Evolutionary conservation across 1,140 invertebrate species (phyloP).

Genomic region (Caenorhabditis tropicalis): DNA sequence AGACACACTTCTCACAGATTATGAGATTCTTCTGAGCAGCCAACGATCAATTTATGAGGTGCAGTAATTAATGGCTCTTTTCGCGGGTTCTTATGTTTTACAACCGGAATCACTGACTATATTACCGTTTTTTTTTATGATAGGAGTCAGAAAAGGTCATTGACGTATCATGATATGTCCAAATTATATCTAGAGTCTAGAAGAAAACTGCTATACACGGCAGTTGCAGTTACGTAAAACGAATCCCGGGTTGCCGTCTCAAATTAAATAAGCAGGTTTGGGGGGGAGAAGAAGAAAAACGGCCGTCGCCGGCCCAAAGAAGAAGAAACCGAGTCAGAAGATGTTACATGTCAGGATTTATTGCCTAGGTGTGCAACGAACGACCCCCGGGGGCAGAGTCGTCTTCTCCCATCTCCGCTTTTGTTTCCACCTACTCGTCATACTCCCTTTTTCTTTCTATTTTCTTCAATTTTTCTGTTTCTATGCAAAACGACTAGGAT

Average conservation of each 20-base stretch:
- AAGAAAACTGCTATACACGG: too few relatives aligned
- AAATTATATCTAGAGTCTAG: too few relatives aligned
- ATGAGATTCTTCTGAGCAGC: background rate
- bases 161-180: too few relatives aligned
- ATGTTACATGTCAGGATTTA: conserved; percentile 42
- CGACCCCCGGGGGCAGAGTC: background rate
- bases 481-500: conserved; percentile 25
- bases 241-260: background rate
- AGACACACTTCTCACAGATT: conserved; percentile 7
- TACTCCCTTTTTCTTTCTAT: conserved; percentile 26
- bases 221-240: background rate
- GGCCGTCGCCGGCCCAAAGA: too few relatives aligned
- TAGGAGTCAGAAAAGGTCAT: too few relatives aligned
- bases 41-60: background rate
- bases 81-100: too few relatives aligned
- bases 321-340: background rate
- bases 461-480: conserved; percentile 43
- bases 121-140: too few relatives aligned
- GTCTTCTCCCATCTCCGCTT: background rate
- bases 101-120: too few relatives aligned
- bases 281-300: background rate
- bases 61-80: background rate
- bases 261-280: background rate
- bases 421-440: conserved; percentile 42
- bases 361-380: background rate